These are phyloP conservation scores for Cosmia trapezina DNA, from an alignment of 2,888 invertebrate species.

Conservation along the genomic window DNA sequence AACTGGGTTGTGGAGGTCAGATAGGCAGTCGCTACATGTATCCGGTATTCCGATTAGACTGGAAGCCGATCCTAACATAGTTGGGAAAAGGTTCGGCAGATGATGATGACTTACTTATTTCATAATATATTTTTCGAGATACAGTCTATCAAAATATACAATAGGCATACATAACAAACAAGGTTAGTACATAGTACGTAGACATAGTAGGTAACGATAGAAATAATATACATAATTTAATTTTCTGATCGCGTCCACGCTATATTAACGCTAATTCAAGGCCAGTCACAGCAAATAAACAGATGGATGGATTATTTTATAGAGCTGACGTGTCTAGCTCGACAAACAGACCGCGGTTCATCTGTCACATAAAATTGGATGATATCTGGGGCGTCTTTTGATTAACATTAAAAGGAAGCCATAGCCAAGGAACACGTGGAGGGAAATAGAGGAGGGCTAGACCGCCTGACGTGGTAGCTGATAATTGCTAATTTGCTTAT, in stretches of 20 bases:
- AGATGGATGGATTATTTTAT: constrained; percentile 52
- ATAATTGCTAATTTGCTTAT: neutral
- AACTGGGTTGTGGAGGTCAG: too few species aligned
- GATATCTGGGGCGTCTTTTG: constrained; percentile 25
- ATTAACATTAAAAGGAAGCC: neutral
- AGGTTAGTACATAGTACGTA: constrained; percentile 11
- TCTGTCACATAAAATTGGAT: constrained; percentile 41
- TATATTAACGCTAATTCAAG: constrained; percentile 54
- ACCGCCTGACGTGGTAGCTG: neutral
- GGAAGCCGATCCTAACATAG: too few species aligned
- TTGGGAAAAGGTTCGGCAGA: too few species aligned
- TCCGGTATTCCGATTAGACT: too few species aligned
- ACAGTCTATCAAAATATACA: constrained; percentile 28
- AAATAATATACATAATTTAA: constrained; percentile 40
- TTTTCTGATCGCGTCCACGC: constrained; percentile 45
- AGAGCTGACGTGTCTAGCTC: constrained; percentile 45
- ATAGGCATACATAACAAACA: constrained; percentile 35
- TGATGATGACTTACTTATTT: neutral
- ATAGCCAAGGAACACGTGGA: neutral
- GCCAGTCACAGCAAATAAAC: constrained; percentile 38
- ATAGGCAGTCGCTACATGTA: too few species aligned
- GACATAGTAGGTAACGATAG: neutral
- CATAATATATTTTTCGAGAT: constrained; percentile 8
- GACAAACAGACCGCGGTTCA: constrained; percentile 45
- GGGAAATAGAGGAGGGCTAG: neutral